Base-by-base conservation (phyloP, 1,140 invertebrate genomes). In the Cotesia glomerata region DNA sequence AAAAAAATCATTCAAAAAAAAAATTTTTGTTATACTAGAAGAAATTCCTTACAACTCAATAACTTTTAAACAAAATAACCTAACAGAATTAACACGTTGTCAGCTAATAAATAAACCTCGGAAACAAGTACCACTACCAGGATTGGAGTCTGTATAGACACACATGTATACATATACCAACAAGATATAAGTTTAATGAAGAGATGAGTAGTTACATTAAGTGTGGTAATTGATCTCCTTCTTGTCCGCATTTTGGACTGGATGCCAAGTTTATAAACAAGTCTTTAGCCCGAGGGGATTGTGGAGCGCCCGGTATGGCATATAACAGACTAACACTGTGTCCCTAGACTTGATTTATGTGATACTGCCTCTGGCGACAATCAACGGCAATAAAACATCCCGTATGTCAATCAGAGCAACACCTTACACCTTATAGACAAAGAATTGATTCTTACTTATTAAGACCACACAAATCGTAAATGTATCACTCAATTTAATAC, bases 201-300 rank as follows among this genome's bases (percentile, higher is more conserved):
- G 66, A 68, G 13, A 58, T 39, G 45, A 58, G 66, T 8, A 58
- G 49, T 34, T 36, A 26, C 68, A 77, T 78, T 78, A 75, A 71
- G 73, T 76, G 71, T 14, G 65, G 79, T 81, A 81, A 81, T 82
- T 80, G 78, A 76, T 80, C 78, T 75, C 77, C 74, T 81, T 82
- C 77, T 81, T 82, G 80, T 75, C 74, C 75, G 74, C 73, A 73
- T 75, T 63, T 71, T 54, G 70, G 72, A 74, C 72, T 62, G 73
- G 58, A 68, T 75, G 75, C 76, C 63, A 26, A 14, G 34, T 65
- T 65, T 65, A 13, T 65, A 65, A 65, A 65, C 35, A 65, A 65
- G 63, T 65, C 63, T 35, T 65, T 65, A 35, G 63, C 63, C 63
- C 45, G 11, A n/a, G 45, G 63, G 14, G 16, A 16, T 39, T 14